These are phyloP conservation scores for Strix uralensis DNA, from an alignment of 2,113 vertebrate genomes.

Conservation along the genomic window DNA sequence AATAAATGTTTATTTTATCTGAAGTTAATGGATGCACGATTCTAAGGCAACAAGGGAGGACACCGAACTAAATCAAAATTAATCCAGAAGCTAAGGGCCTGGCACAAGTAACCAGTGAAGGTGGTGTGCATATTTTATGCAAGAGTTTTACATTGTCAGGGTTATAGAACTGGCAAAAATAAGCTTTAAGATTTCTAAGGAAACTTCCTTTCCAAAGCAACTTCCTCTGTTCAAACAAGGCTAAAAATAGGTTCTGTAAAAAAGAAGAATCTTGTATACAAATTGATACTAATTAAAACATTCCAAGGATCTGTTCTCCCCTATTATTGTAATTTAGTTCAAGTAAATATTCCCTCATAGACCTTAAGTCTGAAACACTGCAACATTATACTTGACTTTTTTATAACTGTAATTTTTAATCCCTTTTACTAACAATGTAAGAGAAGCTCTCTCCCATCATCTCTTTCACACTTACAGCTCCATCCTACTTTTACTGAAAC, in stretches of 20 bases:
- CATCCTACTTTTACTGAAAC: not conserved
- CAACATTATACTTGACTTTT: not conserved
- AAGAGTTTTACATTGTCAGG: not conserved
- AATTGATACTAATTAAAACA: conserved; percentile 12
- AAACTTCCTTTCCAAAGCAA: not conserved
- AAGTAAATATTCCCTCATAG: not conserved
- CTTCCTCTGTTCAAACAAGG: conserved; percentile 12
- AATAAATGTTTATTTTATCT: not conserved
- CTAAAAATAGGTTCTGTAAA: conserved; percentile 19
- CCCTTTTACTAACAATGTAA: not conserved
- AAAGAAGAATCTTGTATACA: not conserved
- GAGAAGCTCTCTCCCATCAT: not conserved
- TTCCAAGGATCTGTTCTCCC: not conserved
- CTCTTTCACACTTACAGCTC: not conserved
- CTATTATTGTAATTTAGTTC: not conserved
- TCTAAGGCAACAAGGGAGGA: not conserved
- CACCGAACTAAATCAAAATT: not conserved
- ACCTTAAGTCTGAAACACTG: not conserved
- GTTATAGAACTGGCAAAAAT: not conserved
- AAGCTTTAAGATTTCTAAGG: not conserved
- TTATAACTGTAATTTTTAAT: not conserved
- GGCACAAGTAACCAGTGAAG: not conserved
- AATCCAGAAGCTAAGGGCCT: not conserved
- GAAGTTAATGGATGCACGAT: not conserved
- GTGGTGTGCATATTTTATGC: not conserved